Base-by-base conservation (phyloP, 2,888 invertebrate species). In the Agrotis clavis region DNA sequence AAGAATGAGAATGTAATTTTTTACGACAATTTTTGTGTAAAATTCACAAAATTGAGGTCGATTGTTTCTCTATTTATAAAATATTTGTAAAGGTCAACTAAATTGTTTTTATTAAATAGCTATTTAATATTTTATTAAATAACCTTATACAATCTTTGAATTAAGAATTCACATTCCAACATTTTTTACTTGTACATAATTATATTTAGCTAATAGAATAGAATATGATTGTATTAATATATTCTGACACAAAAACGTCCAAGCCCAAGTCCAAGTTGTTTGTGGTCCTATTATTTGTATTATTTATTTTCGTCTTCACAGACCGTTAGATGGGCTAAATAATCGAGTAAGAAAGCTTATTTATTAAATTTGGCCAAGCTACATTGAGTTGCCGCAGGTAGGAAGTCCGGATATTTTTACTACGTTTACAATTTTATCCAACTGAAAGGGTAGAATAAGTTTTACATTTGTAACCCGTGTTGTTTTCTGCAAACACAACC, bases 281-380 rank as follows among this genome's bases (percentile, higher is more conserved):
- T 41, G 41, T 16, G 13, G 25, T 45, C 45, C 30, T 51, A 5
- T 35, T 53, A 35, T 50, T 62, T 45, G 19, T 79, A 67, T 74
- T 79, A 77, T 79, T 83, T 67, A 51, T 51, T 57, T 68, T 83
- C 67, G 56, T 80, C 59, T 84, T 84, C 64, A 77, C 81, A 78
- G 70, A 77, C 77, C 75, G 80, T 83, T 81, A 85, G 73, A 80
- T 81, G 77, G 78, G 73, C 80, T 86, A 86, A 83, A 83, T 86
- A 86, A 87, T 81, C 65, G 72, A 74, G 73, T 76, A 79, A 83
- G 67, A 71, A 81, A 77, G 71, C 74, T 67, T 71, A 79, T 86
- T 86, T 86, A 84, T 83, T 81, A 79, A 86, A 86, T 86, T 85
- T 74, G 59, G 57, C 53, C 74, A 74, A 77, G 81, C 80, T 74